Evolutionary conservation across 2,113 vertebrate species (phyloP), one percentile per base, ranked within the genome.

Genomic region (Microcebus jonahi): DNA sequence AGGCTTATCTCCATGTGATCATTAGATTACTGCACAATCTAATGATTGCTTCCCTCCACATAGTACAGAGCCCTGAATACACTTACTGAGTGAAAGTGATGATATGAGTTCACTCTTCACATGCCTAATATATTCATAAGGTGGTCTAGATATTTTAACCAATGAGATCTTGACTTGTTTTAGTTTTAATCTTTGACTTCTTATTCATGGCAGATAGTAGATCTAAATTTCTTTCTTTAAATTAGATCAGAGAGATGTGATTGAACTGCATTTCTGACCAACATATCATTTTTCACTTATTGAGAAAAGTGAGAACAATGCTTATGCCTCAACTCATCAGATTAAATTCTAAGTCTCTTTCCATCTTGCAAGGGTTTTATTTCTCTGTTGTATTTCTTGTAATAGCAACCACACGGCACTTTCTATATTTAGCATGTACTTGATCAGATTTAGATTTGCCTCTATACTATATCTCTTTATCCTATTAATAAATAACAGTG

Each of bases 191-290:
- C 8, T 71, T 86, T 95, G 67, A 70, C 10, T 53, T 96, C 61
- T 86, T 70, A 63, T 57, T 79, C 70, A n/a, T 79, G 12, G 5
- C 8, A 83, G 53, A 70, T 57, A 83, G 29, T 77, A 77, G 36
- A 77, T 70, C 71, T 80, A 89, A 89, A 85, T 80, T 79, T 59
- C 6, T 48, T 67, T 91, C 50, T 53, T 95, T 80, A 90, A 76
- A 90, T 80, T 94, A 92, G 31, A 93, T 81, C 34, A 93, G 31
- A 79, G 76, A 92, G 48, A 31, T 55, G 86, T 70, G 67, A 59
- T 57, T 91, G 76, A 91, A 91, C 48, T 71, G 31, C 4, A 65
- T 42, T 93, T 91, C 27, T 57, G 55, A 71, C 25, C 75, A 59
- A 79, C 55, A 15, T 34, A 91, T 65, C 61, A 57, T 70, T 83